Evolutionary conservation across 2,113 vertebrate species (phyloP), one percentile per base, ranked within the genome.

Genomic region (Passerina amoena): DNA sequence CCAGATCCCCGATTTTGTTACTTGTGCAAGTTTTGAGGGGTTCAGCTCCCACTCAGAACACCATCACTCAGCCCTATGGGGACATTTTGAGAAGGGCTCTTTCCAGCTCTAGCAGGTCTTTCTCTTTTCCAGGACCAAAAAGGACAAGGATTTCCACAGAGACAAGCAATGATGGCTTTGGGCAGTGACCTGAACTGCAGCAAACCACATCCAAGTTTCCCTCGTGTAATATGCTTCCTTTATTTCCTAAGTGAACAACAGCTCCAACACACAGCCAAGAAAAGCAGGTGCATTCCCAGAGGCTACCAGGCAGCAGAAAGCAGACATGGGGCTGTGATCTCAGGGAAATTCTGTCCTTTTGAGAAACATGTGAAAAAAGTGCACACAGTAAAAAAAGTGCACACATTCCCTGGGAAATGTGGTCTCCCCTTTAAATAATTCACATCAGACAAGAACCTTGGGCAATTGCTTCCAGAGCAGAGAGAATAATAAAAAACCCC

Each of bases 381-480:
- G 1, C 18, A 82, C 23, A 15, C 61, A 38, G 44, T 3, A 11
- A 66, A 35, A 56, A 61, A 88, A 84, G 14, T 1, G 1, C 18
- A 82, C 23, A 15, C 61, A 47, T 53, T 84, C 56, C 70, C 37
- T 4, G 30, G 78, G 82, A 89, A 79, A n/a, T 17, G 37, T 44
- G 9, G 35, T 68, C 65, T 87, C 30, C 56, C 44, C 7, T 78
- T 89, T 50, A 63, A 38, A 35, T 73, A 89, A 59, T 33, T 79
- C 47, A 23, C 8, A 72, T 50, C 76, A 92, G 84, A 82, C 35
- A 87, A 84, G 56, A 71, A 60, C 61, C 90, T 61, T 44, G 28
- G 90, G 79, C 70, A 42, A 71, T 50, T 69, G 82, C 71, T 94
- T 64, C 37, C 73, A 65, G 59, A 94, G 63, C 54, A 61, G 76